Percentiles rank a stretch among this genome's conserved stretches.
These are phyloP conservation scores for Polypterus senegalus DNA, from an alignment of 2,113 vertebrate species.

Conservation along the genomic window DNA sequence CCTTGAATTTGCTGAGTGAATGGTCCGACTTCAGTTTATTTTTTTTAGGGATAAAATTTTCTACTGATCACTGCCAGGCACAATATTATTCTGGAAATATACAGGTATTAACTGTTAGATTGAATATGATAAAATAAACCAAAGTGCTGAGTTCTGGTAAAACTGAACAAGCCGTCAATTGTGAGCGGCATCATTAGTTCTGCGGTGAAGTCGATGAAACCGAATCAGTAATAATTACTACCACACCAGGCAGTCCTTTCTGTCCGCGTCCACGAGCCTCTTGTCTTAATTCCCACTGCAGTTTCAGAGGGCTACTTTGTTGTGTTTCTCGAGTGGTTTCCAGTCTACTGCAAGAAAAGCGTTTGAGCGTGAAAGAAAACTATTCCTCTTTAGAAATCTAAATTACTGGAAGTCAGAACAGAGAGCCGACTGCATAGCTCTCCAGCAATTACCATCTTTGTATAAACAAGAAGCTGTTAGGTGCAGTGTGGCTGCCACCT, in stretches of 20 bases:
- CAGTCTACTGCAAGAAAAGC: too few species aligned
- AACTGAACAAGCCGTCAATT: slow-evolving; percentile 34
- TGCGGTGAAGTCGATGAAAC: slow-evolving; percentile 25
- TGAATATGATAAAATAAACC: slow-evolving; percentile 48
- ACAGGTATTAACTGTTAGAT: slow-evolving; percentile 48
- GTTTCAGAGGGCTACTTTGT: too few species aligned
- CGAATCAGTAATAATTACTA: slow-evolving; percentile 41
- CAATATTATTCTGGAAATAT: slow-evolving; percentile 52
- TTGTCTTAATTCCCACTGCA: too few species aligned
- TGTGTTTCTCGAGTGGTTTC: too few species aligned
- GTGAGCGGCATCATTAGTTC: slow-evolving; percentile 31
- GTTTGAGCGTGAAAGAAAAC: too few species aligned
- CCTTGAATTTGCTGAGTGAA: slow-evolving; percentile 29
- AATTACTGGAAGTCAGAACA: too few species aligned
- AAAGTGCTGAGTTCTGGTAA: slow-evolving; percentile 15
- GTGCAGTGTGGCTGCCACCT: too few species aligned
- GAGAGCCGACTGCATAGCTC: too few species aligned
- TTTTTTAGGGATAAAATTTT: slow-evolving; percentile 38
- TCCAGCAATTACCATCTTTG: too few species aligned
- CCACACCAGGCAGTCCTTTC: slow-evolving; percentile 7
- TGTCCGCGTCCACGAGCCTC: too few species aligned
- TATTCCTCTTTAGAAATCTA: too few species aligned
- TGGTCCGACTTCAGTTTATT: slow-evolving; percentile 31
- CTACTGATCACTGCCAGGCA: slow-evolving; percentile 39
- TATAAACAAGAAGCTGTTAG: too few species aligned